Evolutionary conservation across 1,140 invertebrate genomes (phyloP).

Genomic region (Trypoxylus dichotomus): DNA sequence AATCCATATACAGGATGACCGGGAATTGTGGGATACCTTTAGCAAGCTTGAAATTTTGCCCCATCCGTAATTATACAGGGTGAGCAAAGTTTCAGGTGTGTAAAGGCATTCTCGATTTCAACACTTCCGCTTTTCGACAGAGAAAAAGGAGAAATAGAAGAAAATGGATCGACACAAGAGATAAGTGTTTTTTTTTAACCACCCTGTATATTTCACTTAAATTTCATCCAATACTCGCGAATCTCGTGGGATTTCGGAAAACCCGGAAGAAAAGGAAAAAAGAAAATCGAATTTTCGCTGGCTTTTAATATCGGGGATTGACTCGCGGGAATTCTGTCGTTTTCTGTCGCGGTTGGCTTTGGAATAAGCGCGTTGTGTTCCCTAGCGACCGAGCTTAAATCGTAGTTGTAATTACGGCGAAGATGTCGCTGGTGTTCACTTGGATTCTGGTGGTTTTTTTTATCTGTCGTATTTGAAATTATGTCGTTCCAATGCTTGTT

Average conservation of each 20-base stretch:
- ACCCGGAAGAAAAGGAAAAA: background rate
- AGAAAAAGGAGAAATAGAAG: background rate
- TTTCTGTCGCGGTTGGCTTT: no score
- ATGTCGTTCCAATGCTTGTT: no score
- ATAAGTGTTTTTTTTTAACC: background rate
- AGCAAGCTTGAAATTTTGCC: slow-evolving; percentile 53
- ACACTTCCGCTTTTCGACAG: background rate
- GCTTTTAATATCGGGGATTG: background rate
- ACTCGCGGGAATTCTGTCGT: background rate
- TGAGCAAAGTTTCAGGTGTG: slow-evolving; percentile 56
- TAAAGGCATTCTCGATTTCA: slow-evolving; percentile 34
- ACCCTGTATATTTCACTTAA: background rate
- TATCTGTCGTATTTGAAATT: no score
- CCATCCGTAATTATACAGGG: slow-evolving; percentile 47
- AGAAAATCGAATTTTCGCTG: background rate
- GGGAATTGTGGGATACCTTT: slow-evolving; percentile 17
- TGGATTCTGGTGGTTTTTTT: no score
- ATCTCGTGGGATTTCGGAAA: background rate
- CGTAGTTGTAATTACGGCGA: background rate
- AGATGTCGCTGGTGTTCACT: background rate
- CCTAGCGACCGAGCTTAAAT: background rate
- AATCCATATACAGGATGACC: no score
- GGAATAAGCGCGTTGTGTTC: background rate
- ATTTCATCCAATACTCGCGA: background rate
- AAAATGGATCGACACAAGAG: no score